Evolutionary conservation across 92 coral and sea anemone genomes (phyloP).

Genomic region (Palythoa heliodiscus): DNA sequence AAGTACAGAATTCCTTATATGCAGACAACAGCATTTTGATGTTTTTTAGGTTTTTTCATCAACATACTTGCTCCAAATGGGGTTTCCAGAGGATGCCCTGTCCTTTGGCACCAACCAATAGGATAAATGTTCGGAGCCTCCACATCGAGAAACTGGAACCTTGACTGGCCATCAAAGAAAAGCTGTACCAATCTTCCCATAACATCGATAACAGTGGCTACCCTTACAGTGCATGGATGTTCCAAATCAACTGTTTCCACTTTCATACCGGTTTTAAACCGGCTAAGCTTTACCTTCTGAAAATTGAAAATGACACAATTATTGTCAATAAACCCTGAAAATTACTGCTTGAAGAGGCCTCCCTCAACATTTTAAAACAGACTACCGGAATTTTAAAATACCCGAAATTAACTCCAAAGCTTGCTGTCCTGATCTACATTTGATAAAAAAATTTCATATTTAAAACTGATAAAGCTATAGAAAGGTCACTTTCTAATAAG

Average conservation of each 20-base stretch:
- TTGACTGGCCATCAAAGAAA: conserved; percentile 92
- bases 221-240: conserved; percentile 77
- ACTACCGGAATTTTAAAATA: too few relatives aligned
- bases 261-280: conserved; percentile 90
- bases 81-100: conserved; percentile 86
- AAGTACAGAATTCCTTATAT: too few relatives aligned
- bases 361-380: too few relatives aligned
- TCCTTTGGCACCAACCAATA: conserved; percentile 91
- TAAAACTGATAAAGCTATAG: too few relatives aligned
- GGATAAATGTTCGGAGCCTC: conserved; percentile 95
- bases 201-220: conserved; percentile 90
- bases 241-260: conserved; percentile 93
- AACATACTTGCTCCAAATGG: conserved; percentile 93
- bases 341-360: neutral
- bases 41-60: neutral
- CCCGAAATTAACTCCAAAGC: too few relatives aligned
- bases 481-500: too few relatives aligned
- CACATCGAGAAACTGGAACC: conserved; percentile 93
- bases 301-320: neutral
- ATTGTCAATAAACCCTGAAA: neutral
- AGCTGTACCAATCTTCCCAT: conserved; percentile 90
- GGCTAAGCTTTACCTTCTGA: conserved; percentile 84
- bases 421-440: too few relatives aligned
- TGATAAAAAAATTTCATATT: too few relatives aligned
- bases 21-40: too few relatives aligned